These are phyloP conservation scores for Actias luna DNA, from an alignment of 2,888 invertebrate genomes.

Conservation along the genomic window DNA sequence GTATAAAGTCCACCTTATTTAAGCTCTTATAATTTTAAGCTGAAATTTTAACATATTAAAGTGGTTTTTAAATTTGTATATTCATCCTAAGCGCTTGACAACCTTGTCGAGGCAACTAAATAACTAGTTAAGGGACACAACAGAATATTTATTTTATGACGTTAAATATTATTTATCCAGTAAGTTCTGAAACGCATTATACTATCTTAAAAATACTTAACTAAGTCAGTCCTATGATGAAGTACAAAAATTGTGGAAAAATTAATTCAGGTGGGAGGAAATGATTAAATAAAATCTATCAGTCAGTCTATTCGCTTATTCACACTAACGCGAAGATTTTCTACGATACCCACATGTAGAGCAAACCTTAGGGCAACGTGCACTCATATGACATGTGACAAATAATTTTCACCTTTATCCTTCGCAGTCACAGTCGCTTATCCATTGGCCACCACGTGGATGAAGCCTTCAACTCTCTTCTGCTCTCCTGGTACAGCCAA, in stretches of 20 bases:
- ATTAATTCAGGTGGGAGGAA: conserved; percentile 11
- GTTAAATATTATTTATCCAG: neutral
- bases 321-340: conserved; percentile 28
- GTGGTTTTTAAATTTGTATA: neutral
- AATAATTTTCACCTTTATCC: conserved; percentile 25
- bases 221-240: neutral
- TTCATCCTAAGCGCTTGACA: neutral
- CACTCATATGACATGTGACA: conserved; percentile 26
- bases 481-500: conserved; percentile 66
- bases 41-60: neutral
- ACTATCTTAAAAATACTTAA: neutral
- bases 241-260: conserved; percentile 2
- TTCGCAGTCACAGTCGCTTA: conserved; percentile 27
- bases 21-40: neutral
- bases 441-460: conserved; percentile 20
- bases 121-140: neutral
- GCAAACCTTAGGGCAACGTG: conserved; percentile 28
- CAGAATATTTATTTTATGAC: neutral
- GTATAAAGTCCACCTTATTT: neutral
- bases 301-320: conserved; percentile 28
- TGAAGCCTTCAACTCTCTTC: conserved; percentile 45
- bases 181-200: neutral
- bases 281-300: conserved; percentile 24
- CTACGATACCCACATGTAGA: conserved; percentile 33
- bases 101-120: neutral